phyloP scores from a whole-genome alignment of 2,113 vertebrate genomes.

The Pitta sordida region DNA sequence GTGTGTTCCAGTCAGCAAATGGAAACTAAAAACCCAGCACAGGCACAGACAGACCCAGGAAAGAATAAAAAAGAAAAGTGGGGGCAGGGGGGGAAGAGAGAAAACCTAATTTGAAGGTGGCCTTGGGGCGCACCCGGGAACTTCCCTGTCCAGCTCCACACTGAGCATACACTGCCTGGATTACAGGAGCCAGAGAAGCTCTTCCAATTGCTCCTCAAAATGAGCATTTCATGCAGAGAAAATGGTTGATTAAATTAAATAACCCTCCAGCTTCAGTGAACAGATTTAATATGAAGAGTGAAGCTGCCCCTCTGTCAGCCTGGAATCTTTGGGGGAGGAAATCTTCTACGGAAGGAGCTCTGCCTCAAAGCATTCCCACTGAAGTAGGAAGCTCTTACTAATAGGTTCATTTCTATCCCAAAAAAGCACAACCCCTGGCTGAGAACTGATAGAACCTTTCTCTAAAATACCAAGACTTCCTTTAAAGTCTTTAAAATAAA shows the following conservation, averaged over 20 bases:
- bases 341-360: neutral
- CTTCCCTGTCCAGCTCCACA: neutral
- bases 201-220: neutral
- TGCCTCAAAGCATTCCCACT: neutral
- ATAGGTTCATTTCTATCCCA: neutral
- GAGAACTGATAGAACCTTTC: neutral
- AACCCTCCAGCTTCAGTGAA: neutral
- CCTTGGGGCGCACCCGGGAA: rapidly evolving
- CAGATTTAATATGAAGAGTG: neutral
- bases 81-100: rapidly evolving
- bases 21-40: neutral
- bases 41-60: neutral
- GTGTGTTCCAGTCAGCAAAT: neutral
- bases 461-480: neutral
- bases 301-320: neutral
- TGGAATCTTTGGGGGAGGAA: neutral
- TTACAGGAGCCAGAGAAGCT: neutral
- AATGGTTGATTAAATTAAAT: neutral
- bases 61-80: neutral
- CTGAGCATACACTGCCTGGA: neutral
- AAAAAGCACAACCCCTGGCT: too few species aligned
- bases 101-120: neutral
- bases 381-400: neutral
- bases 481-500: neutral
- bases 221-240: neutral